A percentile compares a stretch with the other conserved stretches of the same genome.
These are phyloP conservation scores for Magallana angulata DNA, from an alignment of 1,140 invertebrate species.

Conservation along the genomic window DNA sequence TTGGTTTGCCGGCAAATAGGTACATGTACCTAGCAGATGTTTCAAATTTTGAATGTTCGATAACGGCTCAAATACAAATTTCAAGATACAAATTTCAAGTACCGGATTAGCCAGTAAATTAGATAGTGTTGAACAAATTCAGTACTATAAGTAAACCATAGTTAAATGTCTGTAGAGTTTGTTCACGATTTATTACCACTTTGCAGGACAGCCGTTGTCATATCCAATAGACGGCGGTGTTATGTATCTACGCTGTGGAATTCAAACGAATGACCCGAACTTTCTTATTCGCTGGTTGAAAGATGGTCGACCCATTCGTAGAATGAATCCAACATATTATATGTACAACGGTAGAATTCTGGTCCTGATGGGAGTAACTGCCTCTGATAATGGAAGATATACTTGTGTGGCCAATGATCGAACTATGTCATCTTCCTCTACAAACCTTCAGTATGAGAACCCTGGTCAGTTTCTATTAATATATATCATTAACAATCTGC, in stretches of 20 bases:
- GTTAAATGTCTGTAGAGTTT: too few relatives aligned
- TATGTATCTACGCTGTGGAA: conserved; percentile 1
- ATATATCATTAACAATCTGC: too few relatives aligned
- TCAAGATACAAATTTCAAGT: too few relatives aligned
- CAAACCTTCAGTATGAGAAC: background rate
- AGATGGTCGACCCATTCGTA: background rate
- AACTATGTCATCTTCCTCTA: background rate
- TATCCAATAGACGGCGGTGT: background rate
- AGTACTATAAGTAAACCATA: too few relatives aligned
- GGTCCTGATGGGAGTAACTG: background rate
- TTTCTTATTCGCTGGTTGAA: background rate
- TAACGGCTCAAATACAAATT: too few relatives aligned
- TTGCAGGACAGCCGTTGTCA: background rate
- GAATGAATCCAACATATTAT: background rate
- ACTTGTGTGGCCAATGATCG: conserved; percentile 6
- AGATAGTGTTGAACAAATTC: too few relatives aligned
- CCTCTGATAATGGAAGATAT: background rate
- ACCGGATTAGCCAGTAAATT: too few relatives aligned
- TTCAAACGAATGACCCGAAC: conserved; percentile 1
- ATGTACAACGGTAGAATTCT: conserved; percentile 17
- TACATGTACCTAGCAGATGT: too few relatives aligned
- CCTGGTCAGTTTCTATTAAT: background rate
- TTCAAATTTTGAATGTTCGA: too few relatives aligned
- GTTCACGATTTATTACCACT: too few relatives aligned
- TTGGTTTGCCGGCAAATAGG: too few relatives aligned